Percentiles rank a stretch among this genome's conserved stretches.
These are phyloP conservation scores for Sphaerophoria rueppellii DNA, from an alignment of 2,888 invertebrate species.

Conservation along the genomic window DNA sequence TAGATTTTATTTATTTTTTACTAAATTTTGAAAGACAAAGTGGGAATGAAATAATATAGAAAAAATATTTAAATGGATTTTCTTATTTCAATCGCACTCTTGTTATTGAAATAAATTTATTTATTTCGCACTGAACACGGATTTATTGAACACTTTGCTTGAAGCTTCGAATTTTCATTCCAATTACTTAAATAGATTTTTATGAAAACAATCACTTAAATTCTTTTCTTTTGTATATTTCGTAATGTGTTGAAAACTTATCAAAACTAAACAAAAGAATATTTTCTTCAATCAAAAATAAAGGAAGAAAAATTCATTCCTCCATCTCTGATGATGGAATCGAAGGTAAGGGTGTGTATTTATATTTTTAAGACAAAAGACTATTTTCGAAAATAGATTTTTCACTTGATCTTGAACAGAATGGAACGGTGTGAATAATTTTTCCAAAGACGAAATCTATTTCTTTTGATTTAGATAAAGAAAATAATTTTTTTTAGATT, in stretches of 20 bases:
- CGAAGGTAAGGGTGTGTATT: constrained; percentile 32
- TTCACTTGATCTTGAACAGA: constrained; percentile 73
- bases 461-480: constrained; percentile 26
- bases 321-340: constrained; percentile 19
- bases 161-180: not conserved
- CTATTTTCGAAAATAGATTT: constrained; percentile 66
- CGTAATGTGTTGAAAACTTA: constrained; percentile 43
- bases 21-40: constrained; percentile 19
- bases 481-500: constrained; percentile 29
- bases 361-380: constrained; percentile 58
- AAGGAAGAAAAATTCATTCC: constrained; percentile 23
- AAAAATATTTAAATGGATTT: constrained; percentile 43
- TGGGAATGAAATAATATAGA: constrained; percentile 25
- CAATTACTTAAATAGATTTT: constrained; percentile 13
- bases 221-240: constrained; percentile 25
- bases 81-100: constrained; percentile 31
- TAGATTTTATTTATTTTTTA: constrained; percentile 45
- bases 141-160: constrained; percentile 17
- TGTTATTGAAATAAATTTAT: constrained; percentile 24
- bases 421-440: constrained; percentile 56
- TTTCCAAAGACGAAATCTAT: constrained; percentile 40
- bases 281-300: constrained; percentile 28
- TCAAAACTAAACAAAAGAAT: constrained; percentile 51
- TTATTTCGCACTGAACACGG: constrained; percentile 22
- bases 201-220: constrained; percentile 39